Evolutionary conservation across 2,113 vertebrate species (phyloP).

Genomic region (Coracopsis vasa): DNA sequence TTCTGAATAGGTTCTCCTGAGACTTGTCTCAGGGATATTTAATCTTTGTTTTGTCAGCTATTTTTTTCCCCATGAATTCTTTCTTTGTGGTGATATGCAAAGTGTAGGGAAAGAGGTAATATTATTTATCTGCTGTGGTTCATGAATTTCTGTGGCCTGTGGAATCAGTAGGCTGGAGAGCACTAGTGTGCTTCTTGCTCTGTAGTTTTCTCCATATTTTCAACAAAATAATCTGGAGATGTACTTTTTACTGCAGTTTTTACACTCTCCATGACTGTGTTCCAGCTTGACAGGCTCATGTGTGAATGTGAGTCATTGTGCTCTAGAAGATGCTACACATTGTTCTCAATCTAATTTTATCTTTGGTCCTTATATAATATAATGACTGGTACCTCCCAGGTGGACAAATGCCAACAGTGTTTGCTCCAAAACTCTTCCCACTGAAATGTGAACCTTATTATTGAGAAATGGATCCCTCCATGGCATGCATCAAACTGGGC

Average conservation of each 20-base stretch:
- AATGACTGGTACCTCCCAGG: slow-evolving; percentile 8
- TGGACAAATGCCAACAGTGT: background rate
- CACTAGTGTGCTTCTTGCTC: background rate
- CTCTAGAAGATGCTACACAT: slow-evolving; percentile 53
- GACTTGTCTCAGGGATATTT: background rate
- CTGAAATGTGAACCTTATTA: background rate
- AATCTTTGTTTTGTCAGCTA: background rate
- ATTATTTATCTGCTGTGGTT: background rate
- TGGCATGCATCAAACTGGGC: background rate
- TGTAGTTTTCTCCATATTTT: background rate
- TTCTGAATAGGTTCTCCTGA: background rate
- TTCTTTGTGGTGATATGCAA: background rate
- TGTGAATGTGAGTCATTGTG: slow-evolving; percentile 61
- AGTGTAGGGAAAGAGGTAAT: background rate
- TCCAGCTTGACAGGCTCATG: slow-evolving; percentile 40
- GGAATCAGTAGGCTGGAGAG: background rate
- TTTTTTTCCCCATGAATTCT: background rate
- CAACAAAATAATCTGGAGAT: background rate
- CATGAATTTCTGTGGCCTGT: background rate
- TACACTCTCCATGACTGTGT: background rate
- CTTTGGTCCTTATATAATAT: slow-evolving; percentile 48
- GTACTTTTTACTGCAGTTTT: slow-evolving; percentile 34
- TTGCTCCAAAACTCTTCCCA: background rate
- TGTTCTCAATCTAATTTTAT: slow-evolving; percentile 63
- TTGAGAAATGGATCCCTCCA: background rate